Conservation (phyloP, 1,140 invertebrate species). For the Liolophura sinensis region DNA sequence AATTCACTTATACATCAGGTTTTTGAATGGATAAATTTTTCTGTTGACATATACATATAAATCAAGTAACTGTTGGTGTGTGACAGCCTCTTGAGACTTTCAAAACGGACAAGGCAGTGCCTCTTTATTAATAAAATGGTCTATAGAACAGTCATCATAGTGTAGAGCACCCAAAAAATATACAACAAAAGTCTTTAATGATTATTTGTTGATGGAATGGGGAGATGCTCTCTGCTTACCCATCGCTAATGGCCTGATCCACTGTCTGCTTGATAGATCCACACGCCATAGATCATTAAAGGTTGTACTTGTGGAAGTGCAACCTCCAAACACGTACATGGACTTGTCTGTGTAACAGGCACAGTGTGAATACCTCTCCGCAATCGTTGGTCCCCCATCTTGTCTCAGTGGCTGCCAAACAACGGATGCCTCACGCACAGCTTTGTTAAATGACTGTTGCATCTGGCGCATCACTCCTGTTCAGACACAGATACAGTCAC, state of each 20-base stretch:
- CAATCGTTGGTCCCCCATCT: constrained; percentile 68
- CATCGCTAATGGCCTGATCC: constrained; percentile 64
- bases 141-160: too few species aligned
- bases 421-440: constrained; percentile 29
- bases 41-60: too few species aligned
- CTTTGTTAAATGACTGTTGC: constrained; percentile 65
- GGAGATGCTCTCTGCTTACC: constrained; percentile 34
- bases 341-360: constrained; percentile 71
- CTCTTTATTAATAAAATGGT: too few species aligned
- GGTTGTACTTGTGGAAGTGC: constrained; percentile 89
- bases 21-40: too few species aligned
- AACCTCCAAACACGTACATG: constrained; percentile 96
- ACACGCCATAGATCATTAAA: constrained; percentile 97
- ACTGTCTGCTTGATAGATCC: constrained; percentile 81
- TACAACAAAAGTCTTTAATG: too few species aligned
- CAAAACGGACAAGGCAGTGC: too few species aligned
- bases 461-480: constrained; percentile 75
- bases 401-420: constrained; percentile 65
- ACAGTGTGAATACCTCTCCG: constrained; percentile 89
- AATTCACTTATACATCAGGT: too few species aligned
- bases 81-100: too few species aligned
- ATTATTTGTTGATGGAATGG: too few species aligned
- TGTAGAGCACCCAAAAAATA: too few species aligned
- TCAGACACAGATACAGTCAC: constrained; percentile 38
- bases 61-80: too few species aligned